phyloP scores from a whole-genome alignment of 1,140 invertebrate genomes.

The Aphelenchoides avenae region DNA sequence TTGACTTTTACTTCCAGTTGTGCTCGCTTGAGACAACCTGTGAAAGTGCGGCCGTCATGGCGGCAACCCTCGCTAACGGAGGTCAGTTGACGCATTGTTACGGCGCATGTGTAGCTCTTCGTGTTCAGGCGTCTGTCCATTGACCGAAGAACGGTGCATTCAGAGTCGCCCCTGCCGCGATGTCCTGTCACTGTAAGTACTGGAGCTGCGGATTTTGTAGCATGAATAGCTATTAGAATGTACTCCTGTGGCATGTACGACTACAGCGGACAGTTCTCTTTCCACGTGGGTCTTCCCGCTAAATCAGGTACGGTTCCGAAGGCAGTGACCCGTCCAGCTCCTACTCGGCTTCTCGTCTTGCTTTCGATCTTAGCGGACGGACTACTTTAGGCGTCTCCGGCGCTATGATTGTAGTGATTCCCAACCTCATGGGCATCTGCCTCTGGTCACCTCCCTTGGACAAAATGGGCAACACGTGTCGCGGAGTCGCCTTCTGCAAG shows the following conservation, averaged over 20 bases:
- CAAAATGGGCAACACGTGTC: conserved; percentile 21
- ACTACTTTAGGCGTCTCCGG: conserved; percentile 65
- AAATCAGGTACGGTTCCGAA: no score
- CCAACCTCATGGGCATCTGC: conserved; percentile 39
- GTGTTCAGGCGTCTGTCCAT: background rate
- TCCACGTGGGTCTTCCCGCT: conserved; percentile 31
- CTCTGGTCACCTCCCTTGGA: conserved; percentile 35
- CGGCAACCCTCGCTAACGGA: conserved; percentile 89
- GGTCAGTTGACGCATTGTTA: no score
- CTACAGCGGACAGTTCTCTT: conserved; percentile 37
- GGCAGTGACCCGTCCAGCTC: no score
- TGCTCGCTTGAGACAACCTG: conserved; percentile 90
- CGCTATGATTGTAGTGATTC: conserved; percentile 32
- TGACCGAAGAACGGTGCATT: no score
- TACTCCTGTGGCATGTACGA: conserved; percentile 39
- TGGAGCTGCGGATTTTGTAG: background rate
- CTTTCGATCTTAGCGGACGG: no score
- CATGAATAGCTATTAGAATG: conserved; percentile 26
- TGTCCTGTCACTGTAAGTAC: conserved; percentile 10
- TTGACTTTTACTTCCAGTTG: conserved; percentile 97
- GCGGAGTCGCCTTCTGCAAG: no score
- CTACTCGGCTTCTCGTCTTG: no score
- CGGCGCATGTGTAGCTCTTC: conserved; percentile 5
- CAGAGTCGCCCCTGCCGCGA: no score
- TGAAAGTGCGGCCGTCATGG: conserved; percentile 84